These are phyloP conservation scores for Agrypnia vestita DNA, from an alignment of 1,140 invertebrate species.

Conservation along the genomic window DNA sequence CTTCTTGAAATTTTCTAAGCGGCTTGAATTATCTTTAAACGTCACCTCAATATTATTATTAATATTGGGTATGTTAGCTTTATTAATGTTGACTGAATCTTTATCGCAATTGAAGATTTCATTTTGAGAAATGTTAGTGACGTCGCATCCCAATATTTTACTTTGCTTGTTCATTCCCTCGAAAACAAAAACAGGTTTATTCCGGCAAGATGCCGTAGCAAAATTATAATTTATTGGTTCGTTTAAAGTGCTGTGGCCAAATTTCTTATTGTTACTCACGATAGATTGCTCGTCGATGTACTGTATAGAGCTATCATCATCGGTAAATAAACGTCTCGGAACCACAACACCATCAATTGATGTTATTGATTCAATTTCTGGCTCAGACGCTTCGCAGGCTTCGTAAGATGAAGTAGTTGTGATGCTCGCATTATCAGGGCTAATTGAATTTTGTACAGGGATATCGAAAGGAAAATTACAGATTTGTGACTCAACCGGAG, in stretches of 20 bases:
- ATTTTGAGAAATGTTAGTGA: conserved; percentile 67
- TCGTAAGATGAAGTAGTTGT: conserved; percentile 63
- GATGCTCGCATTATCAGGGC: conserved; percentile 63
- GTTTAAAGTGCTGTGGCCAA: conserved; percentile 48
- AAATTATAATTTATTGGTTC: conserved; percentile 45
- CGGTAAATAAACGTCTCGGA: conserved; percentile 66
- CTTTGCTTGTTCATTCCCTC: conserved; percentile 70
- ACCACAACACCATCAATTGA: conserved; percentile 60
- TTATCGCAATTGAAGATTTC: conserved; percentile 70
- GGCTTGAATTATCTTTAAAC: conserved; percentile 44
- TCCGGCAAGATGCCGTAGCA: neutral
- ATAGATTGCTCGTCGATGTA: conserved; percentile 45
- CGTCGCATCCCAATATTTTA: conserved; percentile 70
- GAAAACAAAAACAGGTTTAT: conserved; percentile 48
- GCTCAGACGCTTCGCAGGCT: conserved; percentile 46
- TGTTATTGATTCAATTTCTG: conserved; percentile 49
- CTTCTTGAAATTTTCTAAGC: conserved; percentile 32
- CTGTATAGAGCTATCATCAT: conserved; percentile 61
- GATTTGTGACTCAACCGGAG: neutral
- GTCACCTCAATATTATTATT: conserved; percentile 44
- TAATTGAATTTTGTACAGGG: conserved; percentile 50
- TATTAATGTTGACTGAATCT: conserved; percentile 50
- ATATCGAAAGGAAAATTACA: conserved; percentile 59
- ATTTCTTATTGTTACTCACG: conserved; percentile 35
- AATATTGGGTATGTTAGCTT: conserved; percentile 23